Evolutionary conservation across 2,888 invertebrate genomes (phyloP), one percentile per base, ranked within the genome.

Genomic region (Gymnosoma rotundatum): DNA sequence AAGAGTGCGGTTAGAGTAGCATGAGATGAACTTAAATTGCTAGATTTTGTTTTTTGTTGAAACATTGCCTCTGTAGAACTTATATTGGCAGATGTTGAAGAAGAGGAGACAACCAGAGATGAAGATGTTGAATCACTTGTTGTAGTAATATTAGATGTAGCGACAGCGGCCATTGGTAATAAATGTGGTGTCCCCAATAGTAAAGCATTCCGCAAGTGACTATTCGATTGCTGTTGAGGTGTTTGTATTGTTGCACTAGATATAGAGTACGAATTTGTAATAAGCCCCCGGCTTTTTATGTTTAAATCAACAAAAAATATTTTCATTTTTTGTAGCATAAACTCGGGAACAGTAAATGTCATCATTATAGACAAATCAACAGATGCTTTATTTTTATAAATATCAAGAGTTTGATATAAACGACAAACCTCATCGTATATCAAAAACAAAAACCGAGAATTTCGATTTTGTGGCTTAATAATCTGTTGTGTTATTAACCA

Each of bases 311-410:
- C 89, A 72, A 92, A 92, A 83, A 92, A 92, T 1, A 89, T 75
- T 84, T 93, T 93, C 93, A 95, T 94, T 90, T 95, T 95, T 85
- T 93, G 93, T 82, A 94, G 90, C 92, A 95, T 94, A 88, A 93
- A 93, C 25, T 94, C 93, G 6, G 95, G 94, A 7, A 94, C 94
- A 70, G 92, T 92, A 87, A 95, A 95, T 0, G 91, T 89, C 20
- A 90, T 88, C 88, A 92, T 89, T 83, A 90, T 87, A 56, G 88
- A 88, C 8, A 93, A 88, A 87, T 92, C 90, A 14, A 93, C 88
- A 86, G 90, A 92, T 2, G 92, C 88, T 72, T 91, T 92, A 79
- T 90, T 90, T 81, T 90, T 91, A 87, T 94, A 95, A 86, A 94
- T 93, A 60, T 94, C 94, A 42, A 90, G 88, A 6, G 93, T 93